These are phyloP conservation scores for Xanthorhoe spadicearia DNA, from an alignment of 2,888 invertebrate species.

Conservation along the genomic window DNA sequence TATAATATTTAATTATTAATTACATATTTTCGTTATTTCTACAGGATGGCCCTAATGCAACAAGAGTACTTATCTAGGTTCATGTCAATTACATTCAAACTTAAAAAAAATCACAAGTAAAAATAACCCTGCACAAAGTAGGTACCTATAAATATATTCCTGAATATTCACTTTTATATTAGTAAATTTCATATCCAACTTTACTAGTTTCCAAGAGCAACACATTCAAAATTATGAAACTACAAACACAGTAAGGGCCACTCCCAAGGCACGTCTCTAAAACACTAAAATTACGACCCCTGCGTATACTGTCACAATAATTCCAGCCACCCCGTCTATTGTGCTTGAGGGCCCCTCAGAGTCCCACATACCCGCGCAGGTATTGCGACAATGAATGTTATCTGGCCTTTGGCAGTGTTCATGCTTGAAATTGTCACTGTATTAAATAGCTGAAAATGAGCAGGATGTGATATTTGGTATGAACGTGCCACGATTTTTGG, in stretches of 20 bases:
- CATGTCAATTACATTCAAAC: no score
- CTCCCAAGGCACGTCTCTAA: conserved; percentile 12
- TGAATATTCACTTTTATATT: not conserved
- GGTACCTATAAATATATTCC: no score
- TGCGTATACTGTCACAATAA: conserved; percentile 14
- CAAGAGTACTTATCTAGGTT: no score
- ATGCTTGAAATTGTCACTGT: not conserved
- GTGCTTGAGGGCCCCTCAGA: conserved; percentile 10
- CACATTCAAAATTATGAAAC: conserved; percentile 9
- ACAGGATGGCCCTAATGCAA: no score
- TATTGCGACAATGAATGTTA: conserved; percentile 16
- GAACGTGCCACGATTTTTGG: not conserved
- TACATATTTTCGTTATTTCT: no score
- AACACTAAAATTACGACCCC: conserved; percentile 19
- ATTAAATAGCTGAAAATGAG: conserved; percentile 1
- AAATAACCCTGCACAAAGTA: not conserved
- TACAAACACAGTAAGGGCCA: conserved; percentile 5
- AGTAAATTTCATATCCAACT: conserved; percentile 4
- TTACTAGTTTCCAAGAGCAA: not conserved
- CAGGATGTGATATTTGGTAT: not conserved
- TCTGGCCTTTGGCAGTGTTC: conserved; percentile 12
- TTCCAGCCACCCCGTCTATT: conserved; percentile 11
- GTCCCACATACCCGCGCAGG: not conserved
- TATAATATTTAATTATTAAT: no score
- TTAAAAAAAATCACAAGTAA: no score